These are phyloP conservation scores for Polypterus bichir DNA, from an alignment of 2,113 vertebrate genomes.

Conservation along the genomic window DNA sequence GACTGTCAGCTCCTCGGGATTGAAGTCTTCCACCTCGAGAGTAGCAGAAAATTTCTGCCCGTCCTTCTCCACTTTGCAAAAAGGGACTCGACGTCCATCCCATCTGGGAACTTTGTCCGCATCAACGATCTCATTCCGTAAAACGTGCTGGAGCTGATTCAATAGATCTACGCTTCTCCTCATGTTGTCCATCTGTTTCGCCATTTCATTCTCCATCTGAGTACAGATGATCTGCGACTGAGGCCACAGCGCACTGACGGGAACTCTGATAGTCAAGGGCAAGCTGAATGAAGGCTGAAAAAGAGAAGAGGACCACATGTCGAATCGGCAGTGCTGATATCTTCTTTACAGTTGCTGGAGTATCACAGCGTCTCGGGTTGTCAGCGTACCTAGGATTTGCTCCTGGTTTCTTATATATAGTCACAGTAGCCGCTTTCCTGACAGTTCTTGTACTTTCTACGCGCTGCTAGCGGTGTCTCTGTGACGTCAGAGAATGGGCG, in stretches of 20 bases:
- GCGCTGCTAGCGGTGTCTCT: too few species aligned
- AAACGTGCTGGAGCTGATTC: constrained; percentile 47
- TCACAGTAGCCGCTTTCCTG: too few species aligned
- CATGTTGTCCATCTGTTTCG: constrained; percentile 50
- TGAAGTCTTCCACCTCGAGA: constrained; percentile 17
- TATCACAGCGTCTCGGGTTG: too few species aligned
- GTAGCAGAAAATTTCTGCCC: constrained; percentile 8
- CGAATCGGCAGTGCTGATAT: too few species aligned
- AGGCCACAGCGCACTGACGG: constrained; percentile 53
- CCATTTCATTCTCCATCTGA: constrained; percentile 48
- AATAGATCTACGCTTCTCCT: constrained; percentile 47
- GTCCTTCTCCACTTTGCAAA: neutral
- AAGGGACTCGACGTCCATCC: constrained; percentile 33
- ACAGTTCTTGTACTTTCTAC: too few species aligned
- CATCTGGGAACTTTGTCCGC: constrained; percentile 5
- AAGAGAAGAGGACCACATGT: constrained; percentile 45
- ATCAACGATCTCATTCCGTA: constrained; percentile 49
- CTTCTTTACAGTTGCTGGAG: too few species aligned
- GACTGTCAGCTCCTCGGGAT: constrained; percentile 22
- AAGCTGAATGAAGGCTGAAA: constrained; percentile 34
- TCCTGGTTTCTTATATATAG: too few species aligned
- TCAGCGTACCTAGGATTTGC: too few species aligned
- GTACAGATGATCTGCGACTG: constrained; percentile 44
- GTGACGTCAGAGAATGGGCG: too few species aligned
- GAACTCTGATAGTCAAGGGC: constrained; percentile 45